Base-by-base conservation (phyloP, 2,113 vertebrate genomes). In the Ammospiza caudacuta region DNA sequence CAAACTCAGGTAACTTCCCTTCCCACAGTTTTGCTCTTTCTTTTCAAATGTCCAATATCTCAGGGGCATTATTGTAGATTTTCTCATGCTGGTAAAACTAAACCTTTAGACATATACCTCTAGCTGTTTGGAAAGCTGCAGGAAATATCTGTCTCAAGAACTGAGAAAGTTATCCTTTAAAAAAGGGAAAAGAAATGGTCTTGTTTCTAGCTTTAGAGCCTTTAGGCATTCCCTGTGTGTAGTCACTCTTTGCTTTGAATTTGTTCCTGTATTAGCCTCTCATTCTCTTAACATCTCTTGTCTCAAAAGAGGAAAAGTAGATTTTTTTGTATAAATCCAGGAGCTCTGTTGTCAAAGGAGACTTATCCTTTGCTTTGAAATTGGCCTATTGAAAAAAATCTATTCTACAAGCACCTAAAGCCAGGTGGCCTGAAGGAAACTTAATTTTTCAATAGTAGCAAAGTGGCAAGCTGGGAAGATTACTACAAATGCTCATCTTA, bases 181-280 rank as follows among this genome's bases (percentile, higher is more conserved):
- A 78, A 37, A 57, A 31, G 10, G 58, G 28, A 41, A 81, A 64
- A 72, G 18, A 63, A 41, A 6, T 6, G 1, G 1, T 43, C 11
- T 21, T 1, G 0, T 83, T 83, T 81, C 37, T 51, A 87, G 29
- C 5, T 76, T 90, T 89, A 69, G 17, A 91, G 58, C 54, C 75
- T 95, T 83, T 76, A 66, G 67, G 35, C 35, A 90, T 73, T 82
- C 51, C 4, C 17, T 66, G 16, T 80, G 67, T 85, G 35, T 41
- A 82, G 82, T 44, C 18, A 92, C 19, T 64, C 44, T 77, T 63
- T 88, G 76, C 55, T 86, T 83, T 90, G 82, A 90, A 85, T 95
- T 95, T 93, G 15, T 94, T 90, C 55, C 51, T 63, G 19, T 63
- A 88, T 74, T 95, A 94, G 73, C 33, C 59, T 83, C 55, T 73